These are phyloP conservation scores for Melanostoma mellinum DNA, from an alignment of 2,888 invertebrate genomes.

Conservation along the genomic window DNA sequence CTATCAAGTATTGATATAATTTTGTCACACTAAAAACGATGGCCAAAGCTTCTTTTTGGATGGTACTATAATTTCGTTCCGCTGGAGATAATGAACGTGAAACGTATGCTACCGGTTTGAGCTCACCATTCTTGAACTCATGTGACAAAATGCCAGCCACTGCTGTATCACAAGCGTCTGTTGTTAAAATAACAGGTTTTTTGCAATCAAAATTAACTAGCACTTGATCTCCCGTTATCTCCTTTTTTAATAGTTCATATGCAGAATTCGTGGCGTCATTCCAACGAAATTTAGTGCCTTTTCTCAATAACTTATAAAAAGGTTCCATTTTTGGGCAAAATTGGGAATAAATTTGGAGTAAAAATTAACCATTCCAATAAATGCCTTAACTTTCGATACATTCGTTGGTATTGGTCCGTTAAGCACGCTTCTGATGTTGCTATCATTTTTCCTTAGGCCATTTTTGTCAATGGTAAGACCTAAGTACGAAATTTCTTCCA, in stretches of 20 bases:
- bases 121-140: background rate
- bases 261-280: slow-evolving; percentile 21
- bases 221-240: slow-evolving; percentile 30
- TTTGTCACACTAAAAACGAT: slow-evolving; percentile 59
- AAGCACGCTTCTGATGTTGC: slow-evolving; percentile 70
- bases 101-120: slow-evolving; percentile 15
- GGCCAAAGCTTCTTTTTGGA: slow-evolving; percentile 42
- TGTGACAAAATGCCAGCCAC: slow-evolving; percentile 27
- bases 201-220: slow-evolving; percentile 27
- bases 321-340: slow-evolving; percentile 8
- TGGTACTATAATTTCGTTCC: slow-evolving; percentile 21
- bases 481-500: slow-evolving; percentile 31
- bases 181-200: slow-evolving; percentile 22
- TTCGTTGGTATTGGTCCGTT: slow-evolving; percentile 71
- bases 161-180: slow-evolving; percentile 26
- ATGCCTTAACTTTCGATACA: slow-evolving; percentile 72
- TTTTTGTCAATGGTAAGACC: slow-evolving; percentile 40
- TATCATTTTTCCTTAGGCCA: slow-evolving; percentile 71
- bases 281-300: slow-evolving; percentile 23
- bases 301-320: slow-evolving; percentile 74
- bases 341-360: slow-evolving; percentile 13
- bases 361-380: slow-evolving; percentile 5
- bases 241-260: slow-evolving; percentile 16
- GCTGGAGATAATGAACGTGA: slow-evolving; percentile 27
- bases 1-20: slow-evolving; percentile 60